Base-by-base conservation (phyloP, 2,113 vertebrate genomes). In the Chlorocebus sabaeus region DNA sequence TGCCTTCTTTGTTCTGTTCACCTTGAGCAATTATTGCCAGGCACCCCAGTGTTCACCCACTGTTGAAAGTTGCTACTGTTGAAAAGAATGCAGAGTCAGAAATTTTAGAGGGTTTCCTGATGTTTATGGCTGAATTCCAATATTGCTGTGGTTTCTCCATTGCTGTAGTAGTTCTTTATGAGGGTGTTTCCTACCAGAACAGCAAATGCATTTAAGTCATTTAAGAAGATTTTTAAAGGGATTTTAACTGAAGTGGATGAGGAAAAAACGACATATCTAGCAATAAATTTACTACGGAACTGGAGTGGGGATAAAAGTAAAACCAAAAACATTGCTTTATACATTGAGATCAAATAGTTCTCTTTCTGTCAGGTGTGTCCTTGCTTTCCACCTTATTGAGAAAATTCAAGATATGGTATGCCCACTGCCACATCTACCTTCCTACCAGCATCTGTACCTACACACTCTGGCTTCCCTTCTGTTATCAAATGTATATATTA, bases 61-160 rank as follows among this genome's bases (percentile, higher is more conserved):
- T 83, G 55, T 73, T 61, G 57, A 57, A 96, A 93, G 27, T 81
- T 45, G 27, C 40, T 76, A 80, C 64, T 84, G 32, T 78, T 95
- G 81, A 92, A 89, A 91, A 93, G 92, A 95, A 72, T 82, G 75
- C 23, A 48, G 23, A 93, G 48, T 95, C 50, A 83, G 90, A 92
- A 35, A 94, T 79, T n/a, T 52, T 55, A 95, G 80, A 87, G 23
- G 23, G 2, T 55, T 90, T 91, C 87, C 50, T 93, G 81, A 59
- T 59, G 45, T 18, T 78, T 48, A 38, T 91, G 84, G 81, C 85
- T 90, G 40, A 86, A 78, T 84, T 92, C 76, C 72, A 96, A 32
- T 27, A 45, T 27, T 70, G 4, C 50, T 70, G 32, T 22, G 61
- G 40, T 10, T 93, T 85, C 70, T 96, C 10, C 72, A 30, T 80